Conservation (phyloP, 1,140 invertebrate species). For the Drosophila teissieri region DNA sequence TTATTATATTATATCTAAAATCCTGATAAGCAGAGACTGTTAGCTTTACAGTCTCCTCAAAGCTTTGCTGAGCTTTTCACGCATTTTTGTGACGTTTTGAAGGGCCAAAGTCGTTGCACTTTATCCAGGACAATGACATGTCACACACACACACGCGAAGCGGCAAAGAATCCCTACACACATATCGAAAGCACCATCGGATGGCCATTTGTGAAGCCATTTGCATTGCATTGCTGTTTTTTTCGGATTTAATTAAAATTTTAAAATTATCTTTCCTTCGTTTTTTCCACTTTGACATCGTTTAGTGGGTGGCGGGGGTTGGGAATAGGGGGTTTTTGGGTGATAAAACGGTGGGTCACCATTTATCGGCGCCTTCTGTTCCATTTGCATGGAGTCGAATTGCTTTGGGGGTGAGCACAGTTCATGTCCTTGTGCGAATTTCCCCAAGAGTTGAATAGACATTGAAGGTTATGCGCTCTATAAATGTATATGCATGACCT, state of each 20-base stretch:
- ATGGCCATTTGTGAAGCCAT: conserved; percentile 18
- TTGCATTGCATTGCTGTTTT: conserved; percentile 40
- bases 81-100: conserved; percentile 37
- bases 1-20: neutral
- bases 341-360: conserved; percentile 1
- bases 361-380: conserved; percentile 37
- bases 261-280: conserved; percentile 8
- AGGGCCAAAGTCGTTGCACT: conserved; percentile 64
- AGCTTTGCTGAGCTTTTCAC: conserved; percentile 41
- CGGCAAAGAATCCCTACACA: neutral
- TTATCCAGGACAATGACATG: conserved; percentile 66
- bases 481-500: conserved; percentile 10
- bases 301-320: conserved; percentile 20
- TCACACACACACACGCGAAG: conserved; percentile 15
- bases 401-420: conserved; percentile 24
- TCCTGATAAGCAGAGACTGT: neutral
- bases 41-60: conserved; percentile 38
- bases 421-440: conserved; percentile 72
- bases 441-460: conserved; percentile 68
- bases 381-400: conserved; percentile 40
- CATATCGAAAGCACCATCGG: conserved; percentile 2
- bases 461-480: conserved; percentile 51
- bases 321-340: neutral
- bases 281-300: neutral
- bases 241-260: conserved; percentile 57